These are phyloP conservation scores for Branchellion lobata DNA, from an alignment of 2,888 invertebrate species.

Conservation along the genomic window DNA sequence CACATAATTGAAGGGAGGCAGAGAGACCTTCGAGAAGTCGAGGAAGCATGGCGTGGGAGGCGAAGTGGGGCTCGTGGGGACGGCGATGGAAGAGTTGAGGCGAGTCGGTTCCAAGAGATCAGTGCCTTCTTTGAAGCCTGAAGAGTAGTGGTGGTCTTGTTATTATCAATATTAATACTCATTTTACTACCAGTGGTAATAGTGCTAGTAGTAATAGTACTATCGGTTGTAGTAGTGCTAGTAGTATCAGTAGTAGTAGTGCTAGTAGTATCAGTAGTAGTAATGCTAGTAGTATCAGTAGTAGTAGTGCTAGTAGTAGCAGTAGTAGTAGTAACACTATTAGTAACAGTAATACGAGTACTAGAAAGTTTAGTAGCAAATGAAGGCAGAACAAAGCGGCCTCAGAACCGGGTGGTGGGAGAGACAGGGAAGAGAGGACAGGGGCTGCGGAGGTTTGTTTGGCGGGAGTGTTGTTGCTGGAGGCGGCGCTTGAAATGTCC, in stretches of 20 bases:
- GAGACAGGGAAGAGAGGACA: neutral
- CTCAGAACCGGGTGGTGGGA: neutral
- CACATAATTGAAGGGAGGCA: conserved; percentile 1
- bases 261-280: too few species aligned
- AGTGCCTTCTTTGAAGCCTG: neutral
- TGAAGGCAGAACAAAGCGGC: neutral
- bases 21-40: conserved; percentile 11
- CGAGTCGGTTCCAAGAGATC: neutral
- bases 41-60: neutral
- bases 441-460: neutral
- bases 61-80: neutral
- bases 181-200: too few species aligned
- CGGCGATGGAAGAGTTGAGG: neutral
- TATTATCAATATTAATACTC: too few species aligned
- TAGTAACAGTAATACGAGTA: too few species aligned
- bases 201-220: too few species aligned
- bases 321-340: too few species aligned
- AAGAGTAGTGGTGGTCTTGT: neutral
- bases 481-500: neutral
- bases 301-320: too few species aligned
- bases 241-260: too few species aligned
- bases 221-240: too few species aligned
- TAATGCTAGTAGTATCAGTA: too few species aligned
- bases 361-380: neutral
- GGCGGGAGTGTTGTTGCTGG: neutral